Evolutionary conservation across 2,888 invertebrate species (phyloP), one percentile per base, ranked within the genome.

Genomic region (Salpingus planirostris): DNA sequence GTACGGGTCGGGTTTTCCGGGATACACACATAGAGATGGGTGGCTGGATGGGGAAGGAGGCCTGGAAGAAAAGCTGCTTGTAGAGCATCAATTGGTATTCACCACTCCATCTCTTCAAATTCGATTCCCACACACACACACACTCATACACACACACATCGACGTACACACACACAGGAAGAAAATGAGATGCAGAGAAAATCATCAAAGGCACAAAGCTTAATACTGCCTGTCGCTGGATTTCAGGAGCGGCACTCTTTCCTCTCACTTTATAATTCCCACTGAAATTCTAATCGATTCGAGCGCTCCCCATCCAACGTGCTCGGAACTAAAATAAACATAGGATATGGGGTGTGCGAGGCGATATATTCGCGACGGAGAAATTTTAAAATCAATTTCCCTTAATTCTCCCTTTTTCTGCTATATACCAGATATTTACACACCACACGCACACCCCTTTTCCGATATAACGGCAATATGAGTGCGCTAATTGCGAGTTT

Each of bases 201-300:
- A 65, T 65, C 64, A 64, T 64, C 65, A 65, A 65, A 65, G 62
- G 64, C 62, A 64, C 62, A 64, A 64, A 63, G 64, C 64, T 60
- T 62, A 59, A 57, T 60, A 60, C 52, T 56, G 42, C 57, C 48
- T 46, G 46, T 47, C 52, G 47, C 35, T 38, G 38, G 23, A 34
- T 34, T 35, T 33, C 37, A 36, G 33, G 36, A 55, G 56, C 56
- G 56, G 55, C 48, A 54, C 47, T 14, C 27, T 15, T 15, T 25
- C 3, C n/a, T 30, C 37, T 34, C 28, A 31, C 29, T 30, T 36
- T 36, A 34, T 40, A 34, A 44, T 44, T 43, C 43, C 39, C 32
- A 27, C 12, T 36, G 29, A 28, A 31, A 33, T 40, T 33, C 32
- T 42, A 40, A 36, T 41, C 44, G 42, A 42, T 40, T 23, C 10